A percentile compares a stretch with the other conserved stretches of the same genome.
phyloP scores from a whole-genome alignment of 2,113 vertebrate genomes.

The Motacilla tschutschensis region DNA sequence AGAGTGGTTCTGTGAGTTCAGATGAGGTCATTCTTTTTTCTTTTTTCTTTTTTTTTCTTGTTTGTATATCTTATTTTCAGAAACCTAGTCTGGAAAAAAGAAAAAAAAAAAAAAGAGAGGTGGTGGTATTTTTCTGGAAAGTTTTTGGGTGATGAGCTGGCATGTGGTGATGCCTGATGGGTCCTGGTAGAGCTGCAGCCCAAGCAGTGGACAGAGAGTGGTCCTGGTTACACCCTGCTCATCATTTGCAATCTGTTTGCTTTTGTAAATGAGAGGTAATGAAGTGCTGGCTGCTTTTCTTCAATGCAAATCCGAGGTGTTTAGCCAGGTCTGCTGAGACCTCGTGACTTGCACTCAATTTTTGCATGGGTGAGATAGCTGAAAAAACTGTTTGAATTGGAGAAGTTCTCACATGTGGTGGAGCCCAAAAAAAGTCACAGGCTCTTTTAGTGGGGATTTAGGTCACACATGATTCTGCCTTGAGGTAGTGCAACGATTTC shows the following conservation, averaged over 20 bases:
- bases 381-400: background rate
- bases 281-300: background rate
- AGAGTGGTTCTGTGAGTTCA: background rate
- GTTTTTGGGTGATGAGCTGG: background rate
- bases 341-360: background rate
- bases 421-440: background rate
- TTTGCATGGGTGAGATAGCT: background rate
- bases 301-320: background rate
- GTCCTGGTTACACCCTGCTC: background rate
- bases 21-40: rapidly evolving
- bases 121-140: background rate
- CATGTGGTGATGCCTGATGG: background rate
- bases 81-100: background rate
- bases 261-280: background rate
- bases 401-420: background rate
- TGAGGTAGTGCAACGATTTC: background rate
- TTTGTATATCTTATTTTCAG: background rate
- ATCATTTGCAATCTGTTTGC: background rate
- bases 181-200: background rate
- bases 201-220: background rate
- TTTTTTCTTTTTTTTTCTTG: background rate
- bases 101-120: rapidly evolving
- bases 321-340: background rate
- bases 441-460: background rate
- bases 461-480: background rate